Base-by-base conservation (phyloP, 1,140 invertebrate species). In the Drosophila saltans region DNA sequence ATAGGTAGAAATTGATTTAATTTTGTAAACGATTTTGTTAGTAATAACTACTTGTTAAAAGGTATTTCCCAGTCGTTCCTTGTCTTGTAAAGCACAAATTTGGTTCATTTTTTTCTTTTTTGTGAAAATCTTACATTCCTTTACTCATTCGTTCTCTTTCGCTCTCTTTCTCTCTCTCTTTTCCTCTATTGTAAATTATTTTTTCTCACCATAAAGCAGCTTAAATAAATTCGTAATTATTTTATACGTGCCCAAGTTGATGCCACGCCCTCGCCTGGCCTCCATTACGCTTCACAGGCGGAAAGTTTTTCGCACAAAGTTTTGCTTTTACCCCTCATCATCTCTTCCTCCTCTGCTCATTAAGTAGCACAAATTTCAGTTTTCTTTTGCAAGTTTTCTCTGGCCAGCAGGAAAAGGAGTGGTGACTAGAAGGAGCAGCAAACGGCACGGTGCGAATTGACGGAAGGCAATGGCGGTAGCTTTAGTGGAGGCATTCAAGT, bases 151-250 rank as follows among this genome's bases (percentile, higher is more conserved):
- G 21, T 21, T 16, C 48, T 6, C 5, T 36, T 10, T 57, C 56
- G n/a, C 1, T n/a, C n/a, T 8, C 33, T 0, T 3, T 58, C 30
- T 16, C 56, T 58, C 26, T 36, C 33, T 6, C 8, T 62, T 40
- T 9, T 48, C 24, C 9, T 81, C 81, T 84, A 88, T 88, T 88
- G 78, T 78, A 81, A 86, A 86, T 86, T 68, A 86, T 81, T 86
- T 85, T 72, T 73, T 64, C 48, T 52, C 67, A 69, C 78, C 77
- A 76, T 89, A 88, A 81, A 88, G 80, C 71, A 88, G 84, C 84
- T 88, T 88, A 88, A 88, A 88, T 88, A 88, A 88, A 88, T 84
- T 88, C 71, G 85, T 88, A 89, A 88, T 88, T 88, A 88, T 88
- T 88, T 88, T 88, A 88, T 89, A 88, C 75, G 84, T 72, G 66